phyloP scores from a whole-genome alignment of 1,140 invertebrate genomes.

The Hypsibius dujardini region DNA sequence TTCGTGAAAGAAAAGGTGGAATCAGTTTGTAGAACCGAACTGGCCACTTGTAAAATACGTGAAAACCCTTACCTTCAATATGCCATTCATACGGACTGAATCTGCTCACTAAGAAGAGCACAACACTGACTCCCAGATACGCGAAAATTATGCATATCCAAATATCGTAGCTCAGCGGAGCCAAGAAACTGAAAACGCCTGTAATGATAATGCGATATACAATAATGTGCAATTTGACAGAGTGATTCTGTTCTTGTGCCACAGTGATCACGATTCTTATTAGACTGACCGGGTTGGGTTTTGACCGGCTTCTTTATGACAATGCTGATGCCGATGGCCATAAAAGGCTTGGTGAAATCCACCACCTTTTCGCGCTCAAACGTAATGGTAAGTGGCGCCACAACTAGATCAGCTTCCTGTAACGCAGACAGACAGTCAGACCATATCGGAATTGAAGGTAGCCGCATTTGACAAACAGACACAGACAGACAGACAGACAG shows the following conservation, averaged over 20 bases:
- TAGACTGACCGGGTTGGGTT: conserved; percentile 45
- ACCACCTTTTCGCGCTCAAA: conserved; percentile 79
- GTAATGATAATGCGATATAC: not conserved
- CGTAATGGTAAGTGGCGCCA: conserved; percentile 86
- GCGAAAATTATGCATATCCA: conserved; percentile 93
- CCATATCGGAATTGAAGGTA: not conserved
- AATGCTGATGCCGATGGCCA: conserved; percentile 89
- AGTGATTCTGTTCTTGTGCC: not conserved
- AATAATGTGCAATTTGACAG: not conserved
- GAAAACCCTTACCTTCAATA: conserved; percentile 27
- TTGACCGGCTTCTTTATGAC: conserved; percentile 92
- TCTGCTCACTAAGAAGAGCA: conserved; percentile 76
- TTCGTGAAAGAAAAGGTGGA: not conserved
- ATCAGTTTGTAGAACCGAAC: too few species aligned
- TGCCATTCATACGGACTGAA: conserved; percentile 93
- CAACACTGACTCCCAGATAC: conserved; percentile 86
- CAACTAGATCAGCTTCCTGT: conserved; percentile 87
- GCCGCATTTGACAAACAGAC: too few species aligned
- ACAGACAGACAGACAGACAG: too few species aligned
- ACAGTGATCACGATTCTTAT: not conserved
- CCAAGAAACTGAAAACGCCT: conserved; percentile 88
- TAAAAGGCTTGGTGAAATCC: conserved; percentile 90
- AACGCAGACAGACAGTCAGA: conserved; percentile 25
- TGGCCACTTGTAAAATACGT: not conserved
- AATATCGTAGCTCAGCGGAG: conserved; percentile 87